Conservation (phyloP, 2,888 invertebrate genomes). For the Abscondita cerata region DNA sequence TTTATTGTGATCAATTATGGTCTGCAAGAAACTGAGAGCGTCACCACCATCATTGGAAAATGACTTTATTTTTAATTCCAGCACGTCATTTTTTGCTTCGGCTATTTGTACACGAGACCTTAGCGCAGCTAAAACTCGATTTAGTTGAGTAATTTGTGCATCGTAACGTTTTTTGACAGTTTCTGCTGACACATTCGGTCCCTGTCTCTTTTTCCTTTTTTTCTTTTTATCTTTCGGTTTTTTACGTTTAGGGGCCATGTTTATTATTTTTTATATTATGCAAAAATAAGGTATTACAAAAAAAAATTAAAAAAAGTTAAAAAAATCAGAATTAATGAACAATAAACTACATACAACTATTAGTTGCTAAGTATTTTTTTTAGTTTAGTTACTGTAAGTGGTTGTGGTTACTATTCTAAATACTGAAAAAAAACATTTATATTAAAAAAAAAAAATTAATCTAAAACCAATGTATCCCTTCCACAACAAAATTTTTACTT, state of each 20-base stretch:
- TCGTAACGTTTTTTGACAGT: slow-evolving; percentile 84
- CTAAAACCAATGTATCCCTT: too few species aligned
- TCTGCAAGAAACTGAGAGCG: slow-evolving; percentile 82
- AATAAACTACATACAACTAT: too few species aligned
- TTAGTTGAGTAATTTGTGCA: slow-evolving; percentile 81
- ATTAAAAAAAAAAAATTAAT: too few species aligned
- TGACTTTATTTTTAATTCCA: slow-evolving; percentile 68
- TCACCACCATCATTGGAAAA: slow-evolving; percentile 84
- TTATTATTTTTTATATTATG: too few species aligned
- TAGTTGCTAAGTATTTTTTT: too few species aligned
- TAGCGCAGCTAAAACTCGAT: slow-evolving; percentile 78
- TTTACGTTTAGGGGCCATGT: neutral
- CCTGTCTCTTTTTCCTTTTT: slow-evolving; percentile 51
- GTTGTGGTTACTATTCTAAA: too few species aligned
- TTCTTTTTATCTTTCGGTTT: slow-evolving; percentile 57
- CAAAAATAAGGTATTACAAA: too few species aligned
- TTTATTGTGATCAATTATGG: slow-evolving; percentile 71
- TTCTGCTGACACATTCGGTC: slow-evolving; percentile 65
- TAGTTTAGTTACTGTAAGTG: too few species aligned
- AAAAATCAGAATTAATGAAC: too few species aligned
- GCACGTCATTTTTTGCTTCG: slow-evolving; percentile 73
- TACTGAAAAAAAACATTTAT: too few species aligned
- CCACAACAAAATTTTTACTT: too few species aligned
- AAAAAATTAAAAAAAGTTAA: too few species aligned
- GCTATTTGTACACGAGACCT: slow-evolving; percentile 64